Evolutionary conservation across 2,888 invertebrate species (phyloP), one percentile per base, ranked within the genome.

Genomic region (Alviniconcha strummeri): DNA sequence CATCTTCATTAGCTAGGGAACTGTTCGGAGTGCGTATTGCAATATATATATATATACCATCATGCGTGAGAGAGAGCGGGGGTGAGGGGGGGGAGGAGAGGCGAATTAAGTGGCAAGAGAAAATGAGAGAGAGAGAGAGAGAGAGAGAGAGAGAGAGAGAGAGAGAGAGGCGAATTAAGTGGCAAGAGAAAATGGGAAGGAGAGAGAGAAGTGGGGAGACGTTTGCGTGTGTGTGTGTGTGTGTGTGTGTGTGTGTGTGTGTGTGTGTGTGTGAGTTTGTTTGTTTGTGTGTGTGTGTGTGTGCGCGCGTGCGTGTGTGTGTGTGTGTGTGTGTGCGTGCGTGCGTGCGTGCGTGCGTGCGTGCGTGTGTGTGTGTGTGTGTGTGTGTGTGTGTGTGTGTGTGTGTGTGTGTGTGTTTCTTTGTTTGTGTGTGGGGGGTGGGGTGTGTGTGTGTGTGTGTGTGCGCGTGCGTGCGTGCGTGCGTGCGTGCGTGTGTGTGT

Each of bases 371-470:
- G 36, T 36, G 36, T 36, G 36, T 36, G 56, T 36, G 36, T 36
- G 36, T 36, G 36, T 36, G 36, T 36, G 36, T 36, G 36, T 36
- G 54, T 75, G 54, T 75, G 74, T 75, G 76, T n/a, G 17, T n/a
- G 57, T 19, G 76, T 76, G 76, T 57, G 76, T 76, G 57, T 57
- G 76, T 77, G 76, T 77, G 76, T 57, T n/a, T n/a, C n/a, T n/a
- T n/a, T n/a, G 76, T 77, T n/a, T 57, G 76, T 57, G 57, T 76
- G 19, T 57, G 57, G 57, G 76, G 19, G 57, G 56, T n/a, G 56
- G 56, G 56, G 52, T 54, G 74, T 54, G 74, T 4, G 75, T 54
- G 74, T 75, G 74, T 75, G 74, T 75, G 74, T 75, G 74, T 54
- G 54, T 75, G 54, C 15, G 74, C 5, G 55, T 17, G 74, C 15